These are phyloP conservation scores for Phaethornis superciliosus DNA, from an alignment of 2,113 vertebrate species.

Conservation along the genomic window DNA sequence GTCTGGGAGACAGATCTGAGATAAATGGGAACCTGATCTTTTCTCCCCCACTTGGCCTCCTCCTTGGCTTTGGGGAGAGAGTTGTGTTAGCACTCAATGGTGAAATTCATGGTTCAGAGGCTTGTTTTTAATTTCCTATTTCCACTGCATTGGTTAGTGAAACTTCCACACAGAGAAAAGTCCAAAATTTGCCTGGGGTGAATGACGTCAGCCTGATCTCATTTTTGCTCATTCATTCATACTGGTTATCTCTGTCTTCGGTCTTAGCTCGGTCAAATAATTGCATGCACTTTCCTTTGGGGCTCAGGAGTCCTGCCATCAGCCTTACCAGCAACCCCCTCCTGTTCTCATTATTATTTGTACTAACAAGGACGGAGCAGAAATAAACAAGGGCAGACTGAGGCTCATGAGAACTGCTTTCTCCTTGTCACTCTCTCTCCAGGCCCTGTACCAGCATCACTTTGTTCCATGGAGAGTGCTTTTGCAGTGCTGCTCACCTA, in stretches of 20 bases:
- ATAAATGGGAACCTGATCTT: conserved; percentile 49
- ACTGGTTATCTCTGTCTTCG: conserved; percentile 37
- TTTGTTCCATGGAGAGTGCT: not conserved
- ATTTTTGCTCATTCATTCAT: conserved; percentile 9
- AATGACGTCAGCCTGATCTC: conserved; percentile 62
- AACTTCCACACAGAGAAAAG: not conserved
- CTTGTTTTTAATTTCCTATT: conserved; percentile 63
- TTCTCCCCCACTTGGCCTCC: not conserved
- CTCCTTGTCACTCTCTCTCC: not conserved
- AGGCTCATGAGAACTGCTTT: not conserved
- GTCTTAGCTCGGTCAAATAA: conserved; percentile 38
- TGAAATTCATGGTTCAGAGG: conserved; percentile 31
- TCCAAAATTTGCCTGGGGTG: conserved; percentile 45
- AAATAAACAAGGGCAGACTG: not conserved
- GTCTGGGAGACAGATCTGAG: conserved; percentile 15
- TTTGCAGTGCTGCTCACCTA: not conserved
- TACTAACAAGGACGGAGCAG: not conserved
- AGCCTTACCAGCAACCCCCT: not conserved
- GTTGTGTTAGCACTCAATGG: not conserved
- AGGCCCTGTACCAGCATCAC: not conserved
- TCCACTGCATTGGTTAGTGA: not conserved
- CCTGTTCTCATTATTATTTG: not conserved
- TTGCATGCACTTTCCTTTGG: not conserved
- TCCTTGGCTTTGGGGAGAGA: conserved; percentile 13
- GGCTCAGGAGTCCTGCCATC: not conserved